A percentile compares a stretch with the other conserved stretches of the same genome.
These are phyloP conservation scores for Anastrepha obliqua DNA, from an alignment of 1,140 invertebrate genomes.

Conservation along the genomic window DNA sequence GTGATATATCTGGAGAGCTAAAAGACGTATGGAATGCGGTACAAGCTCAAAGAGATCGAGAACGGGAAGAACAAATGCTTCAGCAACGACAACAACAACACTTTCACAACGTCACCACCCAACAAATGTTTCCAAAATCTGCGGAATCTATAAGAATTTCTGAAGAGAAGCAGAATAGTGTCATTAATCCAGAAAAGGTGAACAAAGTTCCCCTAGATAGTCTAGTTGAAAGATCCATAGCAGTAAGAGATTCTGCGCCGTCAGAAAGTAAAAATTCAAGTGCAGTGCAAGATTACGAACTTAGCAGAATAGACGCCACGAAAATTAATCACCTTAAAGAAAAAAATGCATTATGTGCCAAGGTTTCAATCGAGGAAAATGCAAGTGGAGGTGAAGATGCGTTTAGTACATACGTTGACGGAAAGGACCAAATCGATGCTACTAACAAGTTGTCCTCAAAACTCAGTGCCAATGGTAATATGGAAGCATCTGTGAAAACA, in stretches of 20 bases:
- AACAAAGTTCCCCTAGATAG: background rate
- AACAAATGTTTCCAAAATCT: conserved; percentile 72
- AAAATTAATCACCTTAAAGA: background rate
- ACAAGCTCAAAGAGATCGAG: conserved; percentile 79
- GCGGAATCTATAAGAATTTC: conserved; percentile 44
- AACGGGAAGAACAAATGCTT: conserved; percentile 75
- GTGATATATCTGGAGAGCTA: conserved; percentile 82
- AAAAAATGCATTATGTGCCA: background rate
- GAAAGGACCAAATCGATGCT: conserved; percentile 41
- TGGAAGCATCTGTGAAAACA: background rate
- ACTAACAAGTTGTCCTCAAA: background rate
- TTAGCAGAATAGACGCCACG: background rate
- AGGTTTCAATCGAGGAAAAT: background rate
- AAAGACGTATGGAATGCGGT: conserved; percentile 84
- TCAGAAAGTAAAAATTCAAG: background rate
- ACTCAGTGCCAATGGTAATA: background rate
- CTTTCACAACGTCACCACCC: conserved; percentile 71
- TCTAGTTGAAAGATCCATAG: background rate
- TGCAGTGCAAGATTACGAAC: background rate
- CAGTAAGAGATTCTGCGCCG: background rate
- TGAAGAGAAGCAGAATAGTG: background rate
- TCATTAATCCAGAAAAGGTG: background rate
- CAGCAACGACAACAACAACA: conserved; percentile 68
- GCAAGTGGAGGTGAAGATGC: conserved; percentile 52
- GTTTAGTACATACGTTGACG: background rate